These are phyloP conservation scores for Zingel zingel DNA, from an alignment of 2,113 vertebrate species.

Conservation along the genomic window DNA sequence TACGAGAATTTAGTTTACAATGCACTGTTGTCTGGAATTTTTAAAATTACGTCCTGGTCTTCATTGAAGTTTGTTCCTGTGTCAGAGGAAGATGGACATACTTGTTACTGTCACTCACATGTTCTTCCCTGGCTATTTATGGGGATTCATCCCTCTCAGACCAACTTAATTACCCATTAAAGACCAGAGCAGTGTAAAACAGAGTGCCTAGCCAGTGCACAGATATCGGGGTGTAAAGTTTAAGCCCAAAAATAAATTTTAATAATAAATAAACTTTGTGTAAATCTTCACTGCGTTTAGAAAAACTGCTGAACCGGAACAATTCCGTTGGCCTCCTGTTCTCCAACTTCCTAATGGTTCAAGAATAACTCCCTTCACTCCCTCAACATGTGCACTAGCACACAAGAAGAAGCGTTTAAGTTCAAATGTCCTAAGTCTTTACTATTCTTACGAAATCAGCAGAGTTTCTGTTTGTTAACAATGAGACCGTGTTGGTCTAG, in stretches of 20 bases:
- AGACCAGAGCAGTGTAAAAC: constrained; percentile 58
- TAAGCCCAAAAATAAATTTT: constrained; percentile 71
- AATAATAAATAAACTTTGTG: constrained; percentile 59
- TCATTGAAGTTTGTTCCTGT: neutral
- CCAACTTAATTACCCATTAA: constrained; percentile 60
- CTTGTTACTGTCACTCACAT: constrained; percentile 34
- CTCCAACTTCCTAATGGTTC: constrained; percentile 30
- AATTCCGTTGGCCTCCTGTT: constrained; percentile 50
- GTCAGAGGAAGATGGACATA: neutral
- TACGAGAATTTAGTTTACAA: neutral
- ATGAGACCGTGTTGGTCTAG: neutral
- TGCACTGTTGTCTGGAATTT: neutral
- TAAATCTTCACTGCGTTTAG: constrained; percentile 83
- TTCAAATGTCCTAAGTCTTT: neutral
- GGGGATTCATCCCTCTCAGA: constrained; percentile 34
- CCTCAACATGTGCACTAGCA: neutral
- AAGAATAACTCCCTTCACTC: constrained; percentile 22
- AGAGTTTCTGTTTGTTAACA: constrained; percentile 12
- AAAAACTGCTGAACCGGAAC: constrained; percentile 70
- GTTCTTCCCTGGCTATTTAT: constrained; percentile 45
- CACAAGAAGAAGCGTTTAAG: neutral
- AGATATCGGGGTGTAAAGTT: constrained; percentile 63
- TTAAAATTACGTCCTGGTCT: neutral
- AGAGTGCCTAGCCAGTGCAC: constrained; percentile 55
- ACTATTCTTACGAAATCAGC: constrained; percentile 6